Evolutionary conservation across 2,113 vertebrate genomes (phyloP), one percentile per base, ranked within the genome.

Genomic region (Eudyptes chrysolophus): DNA sequence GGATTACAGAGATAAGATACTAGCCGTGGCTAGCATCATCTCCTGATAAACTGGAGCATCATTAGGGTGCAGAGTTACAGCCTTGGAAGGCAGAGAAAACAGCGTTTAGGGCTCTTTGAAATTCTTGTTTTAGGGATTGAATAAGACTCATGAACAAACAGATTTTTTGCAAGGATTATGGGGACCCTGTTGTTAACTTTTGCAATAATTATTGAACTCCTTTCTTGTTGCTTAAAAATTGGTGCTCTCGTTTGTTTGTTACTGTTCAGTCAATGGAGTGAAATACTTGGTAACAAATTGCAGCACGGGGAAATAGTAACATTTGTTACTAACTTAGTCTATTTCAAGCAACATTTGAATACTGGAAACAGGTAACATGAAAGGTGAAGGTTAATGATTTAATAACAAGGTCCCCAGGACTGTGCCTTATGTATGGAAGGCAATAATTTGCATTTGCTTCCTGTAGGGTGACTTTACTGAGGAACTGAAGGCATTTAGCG

Each of bases 361-460:
- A 88, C 69, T 95, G 70, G 46, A 92, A 90, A 82, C 38, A 49
- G 9, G 54, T 72, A 88, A 83, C 96, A 95, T 92, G 62, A 93
- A 85, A 94, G 87, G 62, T 49, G 18, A 96, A 92, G n/a, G 55
- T 65, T 92, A 90, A 93, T 93, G 58, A 30, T 66, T 92, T 97
- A 96, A 90, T 96, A 70, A 77, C 51, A 83, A 94, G 70, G 84
- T 92, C 71, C 20, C 11, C 21, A 32, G 68, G 42, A 92, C 51
- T 0, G 2, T 70, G 71, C 68, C 68, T 72, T 58, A 30, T 60
- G 42, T 87, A 76, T 88, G 49, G 84, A 83, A 87, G 75, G 79
- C 68, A 92, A 42, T n/a, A 48, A 90, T 96, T 96, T 96, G 75
- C 78, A 83, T 95, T 96, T 80, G 58, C 16, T 93, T 95, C 92